Base-by-base conservation (phyloP, 53 echinoderm and acorn worm genomes). In the Antedon mediterranea region DNA sequence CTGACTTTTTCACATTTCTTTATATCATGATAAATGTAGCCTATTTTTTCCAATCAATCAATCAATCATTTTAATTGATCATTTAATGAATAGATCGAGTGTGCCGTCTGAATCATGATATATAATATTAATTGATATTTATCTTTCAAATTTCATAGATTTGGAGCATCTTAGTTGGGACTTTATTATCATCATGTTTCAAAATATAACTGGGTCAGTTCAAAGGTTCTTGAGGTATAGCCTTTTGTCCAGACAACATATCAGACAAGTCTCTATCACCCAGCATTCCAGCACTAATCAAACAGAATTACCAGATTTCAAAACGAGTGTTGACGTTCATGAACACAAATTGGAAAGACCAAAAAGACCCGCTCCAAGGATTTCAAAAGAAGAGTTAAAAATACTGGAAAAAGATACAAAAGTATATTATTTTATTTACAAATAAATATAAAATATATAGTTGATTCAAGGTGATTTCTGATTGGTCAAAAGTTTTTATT, bases 281-380 rank as follows among this genome's bases (percentile, higher is more conserved):
- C 57, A 57, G 57, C 57, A 57, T 23, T 1, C 8, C 9, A 11
- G 2, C 23, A 23, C 9, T 57, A 57, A 57, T 57, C 11, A 57
- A 2, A 57, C 44, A 43, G 72, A 76, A 18, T 73, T 86, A 30
- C 90, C 90, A 26, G 90, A 90, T 72, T 85, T 80, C 73, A 90
- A 90, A 44, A 90, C 90, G 1, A 84, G 84, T 73, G 87, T 90
- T 7, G 81, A 90, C 27, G 78, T 80, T 28, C 87, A 90, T 43
- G 73, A 82, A 30, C 90, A 90, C 82, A 83, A 81, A 71, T 71
- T 90, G 73, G 82, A 80, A 43, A 78, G 87, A 43, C 90, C 85
- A 14, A 81, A 74, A 0, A 74, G 71, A 33, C 30, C 75, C 9
- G 23, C 20, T 57, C 57, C 57, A 57, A 57, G 23, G 23, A 57